Base-by-base conservation (phyloP, 2,797 vertebrate genomes). In the Alca torda region DNA sequence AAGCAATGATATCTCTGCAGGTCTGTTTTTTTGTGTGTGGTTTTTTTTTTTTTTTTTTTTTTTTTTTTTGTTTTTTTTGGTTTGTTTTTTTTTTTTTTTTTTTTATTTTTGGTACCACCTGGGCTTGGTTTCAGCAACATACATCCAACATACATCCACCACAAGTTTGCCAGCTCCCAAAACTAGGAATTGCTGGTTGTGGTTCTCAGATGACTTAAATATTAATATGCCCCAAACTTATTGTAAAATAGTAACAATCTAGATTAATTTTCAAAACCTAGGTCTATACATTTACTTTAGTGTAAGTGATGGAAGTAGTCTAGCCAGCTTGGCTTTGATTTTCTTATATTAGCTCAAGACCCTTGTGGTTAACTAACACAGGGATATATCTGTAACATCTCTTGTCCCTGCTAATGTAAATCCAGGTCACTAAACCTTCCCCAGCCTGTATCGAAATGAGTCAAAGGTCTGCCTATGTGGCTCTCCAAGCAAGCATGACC, bases 131-230 rank as follows among this genome's bases (percentile, higher is more conserved):
- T 87, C 87, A 45, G 17, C 41, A 41, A 14, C 39, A 41, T 41
- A 41, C 39, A 41, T 64, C 53, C 16, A 68, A 17, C 1, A 2
- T 48, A 37, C 19, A 59, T 16, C 16, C 13, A 31, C 15, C 57
- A 25, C 12, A 51, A 74, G 21, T 60, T 35, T 64, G 25, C 0
- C 1, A 84, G 33, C 15, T 82, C 21, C 19, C 0, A 1, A 72
- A 57, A 57, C 4, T 18, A 50, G 14, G 28, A 92, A n/a, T 54
- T 76, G 5, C n/a, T 50, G 16, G 4, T 33, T 57, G 17, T 63
- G n/a, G 41, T 77, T 33, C 23, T 86, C 31, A 24, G 28, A 60
- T 39, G 13, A 60, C 8, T 48, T 41, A 67, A 85, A 74, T 61
- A 30, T 30, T 39, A 65, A 70, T 23, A 13, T 15, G 25, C 2